These are phyloP conservation scores for Chaenogobius annularis DNA, from an alignment of 2,113 vertebrate genomes.

Conservation along the genomic window DNA sequence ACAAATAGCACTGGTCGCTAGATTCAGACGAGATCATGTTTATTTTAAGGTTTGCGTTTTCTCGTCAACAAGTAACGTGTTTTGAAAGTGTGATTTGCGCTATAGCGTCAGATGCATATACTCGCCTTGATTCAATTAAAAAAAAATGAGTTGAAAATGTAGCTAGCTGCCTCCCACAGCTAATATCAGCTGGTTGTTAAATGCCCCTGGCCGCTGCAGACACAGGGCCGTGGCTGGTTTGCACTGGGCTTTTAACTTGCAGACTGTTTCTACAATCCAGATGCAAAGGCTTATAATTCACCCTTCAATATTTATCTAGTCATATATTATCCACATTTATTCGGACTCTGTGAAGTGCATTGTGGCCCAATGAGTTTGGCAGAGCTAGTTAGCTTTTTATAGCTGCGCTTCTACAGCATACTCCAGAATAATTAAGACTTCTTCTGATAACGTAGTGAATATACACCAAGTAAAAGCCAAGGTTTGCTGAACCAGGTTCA, in stretches of 20 bases:
- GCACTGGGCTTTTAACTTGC: conserved; percentile 15
- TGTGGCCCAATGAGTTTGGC: conserved; percentile 10
- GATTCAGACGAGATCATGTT: conserved; percentile 16
- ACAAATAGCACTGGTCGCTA: conserved; percentile 26
- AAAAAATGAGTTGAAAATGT: background rate
- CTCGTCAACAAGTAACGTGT: too few species aligned
- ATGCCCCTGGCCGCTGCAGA: conserved; percentile 67
- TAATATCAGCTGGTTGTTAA: conserved; percentile 68
- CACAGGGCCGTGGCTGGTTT: conserved; percentile 46
- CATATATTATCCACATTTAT: background rate
- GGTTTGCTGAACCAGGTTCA: too few species aligned
- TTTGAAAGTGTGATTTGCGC: too few species aligned
- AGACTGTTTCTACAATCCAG: background rate
- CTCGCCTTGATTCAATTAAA: background rate
- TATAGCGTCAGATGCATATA: background rate
- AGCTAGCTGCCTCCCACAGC: conserved; percentile 41
- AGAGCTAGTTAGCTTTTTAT: conserved; percentile 56
- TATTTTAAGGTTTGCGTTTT: background rate
- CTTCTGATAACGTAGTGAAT: background rate
- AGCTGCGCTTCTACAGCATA: conserved; percentile 52
- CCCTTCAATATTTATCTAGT: background rate
- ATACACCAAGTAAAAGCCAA: background rate
- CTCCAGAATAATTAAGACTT: conserved; percentile 36
- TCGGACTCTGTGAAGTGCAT: background rate
- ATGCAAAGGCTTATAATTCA: background rate